Evolutionary conservation across 2,113 vertebrate species (phyloP).

Genomic region (Lates calcarifer): DNA sequence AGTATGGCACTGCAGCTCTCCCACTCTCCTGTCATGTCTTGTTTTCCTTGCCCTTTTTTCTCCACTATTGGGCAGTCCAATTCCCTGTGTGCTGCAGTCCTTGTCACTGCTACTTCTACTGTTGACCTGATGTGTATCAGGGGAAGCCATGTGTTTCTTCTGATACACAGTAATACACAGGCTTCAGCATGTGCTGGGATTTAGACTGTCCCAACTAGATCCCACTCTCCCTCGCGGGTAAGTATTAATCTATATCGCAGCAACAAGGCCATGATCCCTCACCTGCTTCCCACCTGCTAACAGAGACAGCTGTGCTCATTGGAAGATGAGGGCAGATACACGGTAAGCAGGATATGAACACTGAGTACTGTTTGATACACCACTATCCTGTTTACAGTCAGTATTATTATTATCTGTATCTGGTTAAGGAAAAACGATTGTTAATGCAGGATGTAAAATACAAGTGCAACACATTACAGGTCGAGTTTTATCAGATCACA

Average conservation of each 20-base stretch:
- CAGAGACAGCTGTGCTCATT: not conserved
- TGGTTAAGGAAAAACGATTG: not conserved
- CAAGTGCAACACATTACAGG: not conserved
- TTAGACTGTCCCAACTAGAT: constrained; percentile 9
- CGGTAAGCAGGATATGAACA: not conserved
- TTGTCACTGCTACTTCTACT: constrained; percentile 34
- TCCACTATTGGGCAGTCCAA: not conserved
- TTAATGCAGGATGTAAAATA: not conserved
- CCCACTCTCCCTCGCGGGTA: not conserved
- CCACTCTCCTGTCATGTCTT: constrained; percentile 1
- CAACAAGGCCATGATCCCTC: constrained; percentile 1
- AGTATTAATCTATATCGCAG: not conserved
- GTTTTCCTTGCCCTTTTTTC: constrained; percentile 13
- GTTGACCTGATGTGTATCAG: constrained; percentile 41
- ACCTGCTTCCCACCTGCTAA: not conserved
- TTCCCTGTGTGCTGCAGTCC: constrained; percentile 28
- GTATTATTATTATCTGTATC: not conserved
- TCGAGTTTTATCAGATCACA: not conserved
- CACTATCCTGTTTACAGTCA: not conserved
- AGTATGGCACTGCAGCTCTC: not conserved
- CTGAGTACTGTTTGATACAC: not conserved
- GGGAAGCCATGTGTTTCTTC: constrained; percentile 35
- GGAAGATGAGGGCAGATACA: not conserved
- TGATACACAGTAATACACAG: constrained; percentile 7
- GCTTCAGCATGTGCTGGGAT: constrained; percentile 23